Percentiles rank a stretch among this genome's conserved stretches.
phyloP scores from a whole-genome alignment of 30 jellyfish, hydroid and myxozoan species.

The Haliclystus octoradiatus region DNA sequence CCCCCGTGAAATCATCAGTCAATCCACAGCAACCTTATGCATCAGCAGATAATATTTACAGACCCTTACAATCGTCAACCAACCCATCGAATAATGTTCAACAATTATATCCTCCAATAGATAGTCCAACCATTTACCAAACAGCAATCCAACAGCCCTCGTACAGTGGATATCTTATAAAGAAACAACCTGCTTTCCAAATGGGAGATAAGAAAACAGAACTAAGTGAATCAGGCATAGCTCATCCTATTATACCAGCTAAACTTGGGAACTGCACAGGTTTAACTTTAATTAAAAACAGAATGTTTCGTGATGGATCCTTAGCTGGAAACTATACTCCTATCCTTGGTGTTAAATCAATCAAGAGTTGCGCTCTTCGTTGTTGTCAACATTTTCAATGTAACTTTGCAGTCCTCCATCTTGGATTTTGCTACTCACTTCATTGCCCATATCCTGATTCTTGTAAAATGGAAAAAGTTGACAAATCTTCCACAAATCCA shows the following conservation, averaged over 20 bases:
- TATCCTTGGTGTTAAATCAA: background rate
- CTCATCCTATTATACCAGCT: background rate
- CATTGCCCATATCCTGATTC: slow-evolving; percentile 42
- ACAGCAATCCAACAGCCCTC: background rate
- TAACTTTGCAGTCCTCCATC: slow-evolving; percentile 67
- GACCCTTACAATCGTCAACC: too few species aligned
- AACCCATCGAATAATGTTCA: too few species aligned
- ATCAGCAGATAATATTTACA: too few species aligned
- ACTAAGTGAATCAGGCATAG: background rate
- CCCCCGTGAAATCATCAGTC: too few species aligned
- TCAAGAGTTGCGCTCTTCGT: background rate
- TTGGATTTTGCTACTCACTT: slow-evolving; percentile 61
- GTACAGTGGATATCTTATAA: background rate
- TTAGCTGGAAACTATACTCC: background rate
- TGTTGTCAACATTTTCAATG: slow-evolving; percentile 67
- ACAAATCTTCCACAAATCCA: background rate
- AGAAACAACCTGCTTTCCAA: background rate
- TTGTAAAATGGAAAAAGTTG: slow-evolving; percentile 30
- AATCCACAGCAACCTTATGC: too few species aligned
- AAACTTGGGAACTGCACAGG: background rate
- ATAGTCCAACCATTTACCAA: background rate
- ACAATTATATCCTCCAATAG: too few species aligned
- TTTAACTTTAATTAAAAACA: background rate
- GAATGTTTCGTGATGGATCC: background rate
- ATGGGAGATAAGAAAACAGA: background rate